Conservation (phyloP, 2,888 invertebrate genomes). For the Microplitis deprimator region DNA sequence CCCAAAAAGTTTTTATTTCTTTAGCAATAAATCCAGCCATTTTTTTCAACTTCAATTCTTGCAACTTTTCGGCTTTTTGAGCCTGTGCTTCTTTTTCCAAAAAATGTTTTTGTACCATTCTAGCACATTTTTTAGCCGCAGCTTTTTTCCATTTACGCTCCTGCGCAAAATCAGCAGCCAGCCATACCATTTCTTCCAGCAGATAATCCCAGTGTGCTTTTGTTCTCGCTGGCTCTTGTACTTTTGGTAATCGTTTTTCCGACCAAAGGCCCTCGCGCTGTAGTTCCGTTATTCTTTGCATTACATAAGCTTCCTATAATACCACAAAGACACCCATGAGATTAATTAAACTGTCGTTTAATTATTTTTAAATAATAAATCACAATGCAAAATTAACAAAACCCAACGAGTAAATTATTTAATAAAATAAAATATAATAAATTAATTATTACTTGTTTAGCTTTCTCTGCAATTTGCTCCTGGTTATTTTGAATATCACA, state of each 20-base stretch:
- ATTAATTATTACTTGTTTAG: slow-evolving; percentile 78
- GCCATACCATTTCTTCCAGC: slow-evolving; percentile 98
- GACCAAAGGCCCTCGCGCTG: slow-evolving; percentile 97
- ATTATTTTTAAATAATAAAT: neutral
- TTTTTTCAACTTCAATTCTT: slow-evolving; percentile 86
- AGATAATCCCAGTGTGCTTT: slow-evolving; percentile 99
- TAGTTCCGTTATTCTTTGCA: slow-evolving; percentile 91
- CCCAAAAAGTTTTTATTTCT: slow-evolving; percentile 95
- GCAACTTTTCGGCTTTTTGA: slow-evolving; percentile 92
- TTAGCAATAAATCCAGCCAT: slow-evolving; percentile 93
- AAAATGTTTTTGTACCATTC: slow-evolving; percentile 92
- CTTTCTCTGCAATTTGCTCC: slow-evolving; percentile 87
- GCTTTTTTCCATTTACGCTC: slow-evolving; percentile 98
- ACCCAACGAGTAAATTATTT: neutral
- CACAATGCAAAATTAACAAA: neutral
- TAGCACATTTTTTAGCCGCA: slow-evolving; percentile 92
- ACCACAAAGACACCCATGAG: neutral
- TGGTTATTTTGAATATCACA: slow-evolving; percentile 73
- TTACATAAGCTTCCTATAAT: slow-evolving; percentile 89
- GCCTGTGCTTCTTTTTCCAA: slow-evolving; percentile 92
- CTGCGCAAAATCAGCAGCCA: slow-evolving; percentile 97
- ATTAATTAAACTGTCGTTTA: neutral
- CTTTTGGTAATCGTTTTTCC: slow-evolving; percentile 90
- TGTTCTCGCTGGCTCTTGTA: slow-evolving; percentile 88
- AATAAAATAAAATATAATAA: neutral